Percentiles rank a stretch among this genome's conserved stretches.
Evolutionary conservation across 2,113 vertebrate species (phyloP).

Genomic region (Cynoglossus semilaevis): DNA sequence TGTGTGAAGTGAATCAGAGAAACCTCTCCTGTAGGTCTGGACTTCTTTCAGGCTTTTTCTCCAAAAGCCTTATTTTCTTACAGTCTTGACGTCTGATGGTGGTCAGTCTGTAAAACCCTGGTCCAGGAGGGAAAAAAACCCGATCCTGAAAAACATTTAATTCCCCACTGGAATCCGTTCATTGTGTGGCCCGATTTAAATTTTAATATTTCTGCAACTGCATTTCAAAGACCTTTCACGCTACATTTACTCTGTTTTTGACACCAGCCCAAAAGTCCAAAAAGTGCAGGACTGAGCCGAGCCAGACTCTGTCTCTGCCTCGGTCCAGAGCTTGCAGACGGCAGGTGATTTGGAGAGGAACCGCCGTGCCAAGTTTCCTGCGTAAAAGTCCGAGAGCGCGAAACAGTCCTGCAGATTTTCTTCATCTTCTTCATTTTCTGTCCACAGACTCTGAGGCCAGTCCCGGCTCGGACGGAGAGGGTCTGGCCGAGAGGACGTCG

Average conservation of each 20-base stretch:
- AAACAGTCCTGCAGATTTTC: conserved; percentile 46
- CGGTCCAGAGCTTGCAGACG: conserved; percentile 30
- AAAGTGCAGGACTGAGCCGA: conserved; percentile 5
- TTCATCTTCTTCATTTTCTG: conserved; percentile 30
- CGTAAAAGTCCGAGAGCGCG: conserved; percentile 13
- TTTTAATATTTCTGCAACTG: conserved; percentile 24
- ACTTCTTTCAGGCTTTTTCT: conserved; percentile 10
- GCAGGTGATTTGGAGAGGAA: conserved; percentile 58
- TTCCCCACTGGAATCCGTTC: conserved; percentile 32
- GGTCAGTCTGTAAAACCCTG: conserved; percentile 27
- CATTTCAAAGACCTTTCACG: conserved; percentile 44
- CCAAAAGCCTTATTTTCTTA: conserved; percentile 3
- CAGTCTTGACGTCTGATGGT: conserved; percentile 17
- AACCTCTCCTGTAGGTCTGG: conserved; percentile 49
- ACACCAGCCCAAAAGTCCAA: conserved; percentile 37
- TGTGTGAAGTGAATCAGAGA: conserved; percentile 9
- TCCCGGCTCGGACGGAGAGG: conserved; percentile 91
- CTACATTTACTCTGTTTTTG: conserved; percentile 49
- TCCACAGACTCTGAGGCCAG: conserved; percentile 92
- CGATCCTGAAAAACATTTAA: conserved; percentile 3
- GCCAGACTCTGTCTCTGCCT: conserved; percentile 18
- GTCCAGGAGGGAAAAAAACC: conserved; percentile 22
- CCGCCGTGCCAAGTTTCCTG: conserved; percentile 56
- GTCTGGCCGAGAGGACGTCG: conserved; percentile 88
- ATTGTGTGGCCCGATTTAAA: conserved; percentile 49